Percentiles rank a stretch among this genome's conserved stretches.
These are phyloP conservation scores for Danio tinwini DNA, from an alignment of 2,797 vertebrate species.

Conservation along the genomic window DNA sequence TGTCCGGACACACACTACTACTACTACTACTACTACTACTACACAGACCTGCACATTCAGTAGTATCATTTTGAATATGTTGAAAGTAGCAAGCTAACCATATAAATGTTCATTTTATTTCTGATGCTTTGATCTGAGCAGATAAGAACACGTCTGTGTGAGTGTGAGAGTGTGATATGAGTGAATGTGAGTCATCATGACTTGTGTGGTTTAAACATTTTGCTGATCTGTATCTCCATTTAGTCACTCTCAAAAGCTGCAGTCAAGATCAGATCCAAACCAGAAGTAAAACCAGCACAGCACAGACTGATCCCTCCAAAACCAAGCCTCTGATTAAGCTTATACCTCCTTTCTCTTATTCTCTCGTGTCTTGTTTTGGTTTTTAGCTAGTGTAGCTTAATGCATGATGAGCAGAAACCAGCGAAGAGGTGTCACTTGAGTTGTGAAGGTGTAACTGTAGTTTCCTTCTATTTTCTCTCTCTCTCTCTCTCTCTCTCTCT, in stretches of 20 bases:
- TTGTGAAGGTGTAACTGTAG: conserved; percentile 1
- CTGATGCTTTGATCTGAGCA: not conserved
- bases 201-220: conserved; percentile 32
- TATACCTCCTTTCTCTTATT: not conserved
- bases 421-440: conserved; percentile 23
- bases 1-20: not conserved
- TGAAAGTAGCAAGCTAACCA: not conserved
- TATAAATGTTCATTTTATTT: not conserved
- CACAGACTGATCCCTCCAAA: not conserved
- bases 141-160: not conserved
- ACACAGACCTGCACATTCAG: not conserved
- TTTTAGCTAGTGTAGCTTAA: not conserved
- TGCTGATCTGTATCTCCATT: conserved; percentile 39
- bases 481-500: not conserved
- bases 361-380: not conserved
- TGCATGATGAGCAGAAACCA: not conserved
- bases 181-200: conserved; percentile 39
- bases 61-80: not conserved
- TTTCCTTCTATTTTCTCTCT: not conserved
- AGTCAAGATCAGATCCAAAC: conserved; percentile 1
- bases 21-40: too few species aligned
- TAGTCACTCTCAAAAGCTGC: conserved; percentile 21
- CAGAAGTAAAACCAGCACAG: not conserved
- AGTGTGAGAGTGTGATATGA: conserved; percentile 12
- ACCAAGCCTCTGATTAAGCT: not conserved